Evolutionary conservation across 2,113 vertebrate species (phyloP), one percentile per base, ranked within the genome.

Genomic region (Chinchilla lanigera): DNA sequence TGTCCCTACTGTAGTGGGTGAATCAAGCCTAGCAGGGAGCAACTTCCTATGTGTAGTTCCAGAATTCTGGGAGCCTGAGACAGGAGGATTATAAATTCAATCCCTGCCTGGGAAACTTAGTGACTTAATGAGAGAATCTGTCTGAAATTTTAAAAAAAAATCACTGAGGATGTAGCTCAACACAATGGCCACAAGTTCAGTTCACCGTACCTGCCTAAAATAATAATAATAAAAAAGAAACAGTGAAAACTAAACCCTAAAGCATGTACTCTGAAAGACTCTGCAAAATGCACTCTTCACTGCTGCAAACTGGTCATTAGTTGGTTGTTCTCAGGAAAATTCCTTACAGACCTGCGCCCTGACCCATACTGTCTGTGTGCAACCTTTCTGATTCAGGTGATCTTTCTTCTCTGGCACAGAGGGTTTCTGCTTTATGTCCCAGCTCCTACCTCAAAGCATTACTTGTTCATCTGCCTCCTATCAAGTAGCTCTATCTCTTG

Each of bases 211-310:
- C 26, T 44, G 14, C 47, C 13, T 30, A 16, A 30, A 78, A 30
- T 50, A 16, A 77, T 54, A 56, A 75, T 26, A 28, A 41, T 24
- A 22, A 75, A 44, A 75, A 26, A 1, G 11, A 75, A 30, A 26
- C 44, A 47, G 14, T 30, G 24, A 47, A 78, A 61, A 80, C 35
- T 35, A 92, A 86, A 92, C 65, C 22, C 33, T 87, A 90, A 84
- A 80, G 33, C 10, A 44, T 38, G 12, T 54, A 38, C 47, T 30
- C 24, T 10, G 1, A 87, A 77, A 81, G 19, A 8, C 4, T 86
- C 14, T 24, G 13, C 12, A 38, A 1, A 11, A 28, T 8, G 17
- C 1, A 8, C 26, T 22, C 60, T 63, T 67, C 89, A 7, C 73
- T 82, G 28, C 63, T 26, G 10, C 2, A 22, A 19, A 52, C 24